Base-by-base conservation (phyloP, 2,797 vertebrate genomes). In the Pachyuromys duprasi region DNA sequence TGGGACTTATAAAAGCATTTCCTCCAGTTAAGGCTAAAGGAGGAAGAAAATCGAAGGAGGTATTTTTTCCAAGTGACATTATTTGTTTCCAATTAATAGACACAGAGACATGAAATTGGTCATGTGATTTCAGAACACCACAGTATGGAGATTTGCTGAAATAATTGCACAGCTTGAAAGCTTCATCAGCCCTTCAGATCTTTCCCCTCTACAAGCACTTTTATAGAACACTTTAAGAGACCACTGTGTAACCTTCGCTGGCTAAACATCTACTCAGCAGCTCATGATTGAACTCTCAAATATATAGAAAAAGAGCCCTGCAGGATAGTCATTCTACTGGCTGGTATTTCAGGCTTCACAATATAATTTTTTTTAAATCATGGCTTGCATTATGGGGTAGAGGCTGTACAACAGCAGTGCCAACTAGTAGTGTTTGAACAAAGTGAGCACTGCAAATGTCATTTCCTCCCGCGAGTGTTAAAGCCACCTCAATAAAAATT, bases 281-380 rank as follows among this genome's bases (percentile, higher is more conserved):
- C 49, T 60, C 0, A 0, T 92, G 92, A 98, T 98, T 98, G 98
- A 97, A 97, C 42, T 97, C 90, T 97, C 92, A 96, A 94, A 91
- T 88, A 95, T 93, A 94, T 81, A 93, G 97, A 80, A 97, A 97
- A 97, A 91, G 90, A 91, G 80, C 94, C 78, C 93, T 94, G 82
- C 96, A 95, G 62, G 75, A 84, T 94, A 78, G 72, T 88, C 67
- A 91, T 87, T 91, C 95, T 95, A 82, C 78, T 82, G 78, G 0
- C 82, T 31, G 65, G 80, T 92, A 75, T 97, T 98, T 86, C 26
- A 95, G 70, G 13, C 82, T 76, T 93, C 83, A 70, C 63, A 3
- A 28, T 82, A 65, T 88, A 79, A 36, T 60, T 65, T 83, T 75
- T 62, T 94, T 97, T 22, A 13, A 65, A 86, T 90, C 96, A 80